These are phyloP conservation scores for Colius striatus DNA, from an alignment of 2,113 vertebrate genomes.

Conservation along the genomic window DNA sequence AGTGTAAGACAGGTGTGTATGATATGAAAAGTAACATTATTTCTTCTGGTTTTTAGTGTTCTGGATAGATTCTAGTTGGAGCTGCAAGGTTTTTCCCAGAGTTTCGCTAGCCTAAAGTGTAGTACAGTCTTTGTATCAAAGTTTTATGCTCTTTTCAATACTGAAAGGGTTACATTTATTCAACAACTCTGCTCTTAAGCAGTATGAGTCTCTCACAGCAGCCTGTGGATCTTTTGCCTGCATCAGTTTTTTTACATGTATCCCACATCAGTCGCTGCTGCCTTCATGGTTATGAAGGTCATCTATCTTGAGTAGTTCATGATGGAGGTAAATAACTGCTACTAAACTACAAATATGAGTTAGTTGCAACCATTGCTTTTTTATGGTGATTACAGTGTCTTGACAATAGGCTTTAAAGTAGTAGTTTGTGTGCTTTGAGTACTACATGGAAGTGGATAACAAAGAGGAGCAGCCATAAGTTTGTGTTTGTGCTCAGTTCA, in stretches of 20 bases:
- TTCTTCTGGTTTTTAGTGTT: neutral
- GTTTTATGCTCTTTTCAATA: neutral
- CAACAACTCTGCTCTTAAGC: neutral
- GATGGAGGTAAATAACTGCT: neutral
- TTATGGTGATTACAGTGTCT: neutral
- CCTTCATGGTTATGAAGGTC: neutral
- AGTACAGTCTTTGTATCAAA: neutral
- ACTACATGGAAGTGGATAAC: neutral
- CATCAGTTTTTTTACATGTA: neutral
- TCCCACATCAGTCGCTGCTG: neutral
- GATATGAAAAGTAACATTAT: neutral
- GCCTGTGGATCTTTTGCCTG: neutral
- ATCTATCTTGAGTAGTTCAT: neutral
- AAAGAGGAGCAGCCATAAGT: neutral
- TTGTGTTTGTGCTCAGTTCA: neutral
- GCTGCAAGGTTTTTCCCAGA: neutral
- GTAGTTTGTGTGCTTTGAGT: neutral
- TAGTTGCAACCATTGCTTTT: neutral
- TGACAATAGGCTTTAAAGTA: neutral
- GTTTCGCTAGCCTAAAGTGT: neutral
- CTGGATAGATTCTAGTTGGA: neutral
- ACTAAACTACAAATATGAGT: neutral
- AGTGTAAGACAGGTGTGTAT: neutral
- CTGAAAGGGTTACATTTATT: neutral
- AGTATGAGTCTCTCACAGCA: neutral